Percentiles rank a stretch among this genome's conserved stretches.
These are phyloP conservation scores for Chalcosyrphus nemorum DNA, from an alignment of 2,888 invertebrate genomes.

Conservation along the genomic window DNA sequence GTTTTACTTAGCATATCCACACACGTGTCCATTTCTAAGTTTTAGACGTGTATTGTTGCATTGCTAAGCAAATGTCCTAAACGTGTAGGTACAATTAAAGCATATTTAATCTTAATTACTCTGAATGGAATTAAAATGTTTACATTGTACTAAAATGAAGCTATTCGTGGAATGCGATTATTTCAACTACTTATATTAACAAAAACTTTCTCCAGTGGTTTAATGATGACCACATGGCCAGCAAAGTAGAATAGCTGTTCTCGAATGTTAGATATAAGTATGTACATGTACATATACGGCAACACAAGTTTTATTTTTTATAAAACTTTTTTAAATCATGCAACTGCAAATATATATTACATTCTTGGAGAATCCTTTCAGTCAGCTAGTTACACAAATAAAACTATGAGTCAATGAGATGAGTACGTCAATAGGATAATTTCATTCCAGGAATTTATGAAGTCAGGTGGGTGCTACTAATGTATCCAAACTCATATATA, in stretches of 20 bases:
- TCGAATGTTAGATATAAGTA: too few species aligned
- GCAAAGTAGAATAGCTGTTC: background rate
- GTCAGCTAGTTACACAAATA: background rate
- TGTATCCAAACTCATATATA: too few species aligned
- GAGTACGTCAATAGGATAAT: background rate
- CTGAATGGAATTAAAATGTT: slow-evolving; percentile 6
- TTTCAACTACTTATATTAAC: background rate
- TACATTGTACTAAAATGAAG: slow-evolving; percentile 20
- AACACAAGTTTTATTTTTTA: too few species aligned
- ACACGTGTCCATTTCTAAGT: too few species aligned
- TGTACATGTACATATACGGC: too few species aligned
- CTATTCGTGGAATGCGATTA: background rate
- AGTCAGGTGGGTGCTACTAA: background rate
- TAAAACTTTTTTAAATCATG: too few species aligned
- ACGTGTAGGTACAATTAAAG: too few species aligned
- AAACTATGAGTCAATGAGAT: background rate
- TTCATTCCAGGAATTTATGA: background rate
- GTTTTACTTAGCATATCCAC: too few species aligned
- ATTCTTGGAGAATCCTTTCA: background rate
- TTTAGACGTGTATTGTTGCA: too few species aligned
- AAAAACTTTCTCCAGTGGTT: background rate
- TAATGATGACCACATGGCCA: slow-evolving; percentile 5
- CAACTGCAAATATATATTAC: too few species aligned
- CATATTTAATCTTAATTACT: background rate
- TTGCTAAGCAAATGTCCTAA: too few species aligned